phyloP scores from a whole-genome alignment of 2,888 invertebrate species.

The Gonocerus acuteangulatus region DNA sequence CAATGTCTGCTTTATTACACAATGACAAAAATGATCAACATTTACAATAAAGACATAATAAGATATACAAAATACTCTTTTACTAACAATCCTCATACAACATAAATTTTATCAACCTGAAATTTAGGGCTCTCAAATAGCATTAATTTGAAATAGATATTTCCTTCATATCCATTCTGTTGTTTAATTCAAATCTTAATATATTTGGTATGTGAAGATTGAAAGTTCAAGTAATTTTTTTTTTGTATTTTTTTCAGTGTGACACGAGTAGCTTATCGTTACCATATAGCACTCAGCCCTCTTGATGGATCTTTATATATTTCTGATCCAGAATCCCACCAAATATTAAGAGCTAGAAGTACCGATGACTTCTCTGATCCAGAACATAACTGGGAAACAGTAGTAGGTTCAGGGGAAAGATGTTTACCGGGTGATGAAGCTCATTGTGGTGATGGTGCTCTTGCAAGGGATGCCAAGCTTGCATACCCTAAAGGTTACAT shows the following conservation, averaged over 20 bases:
- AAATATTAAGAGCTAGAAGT: slow-evolving; percentile 79
- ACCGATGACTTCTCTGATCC: slow-evolving; percentile 75
- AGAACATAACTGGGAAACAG: slow-evolving; percentile 88
- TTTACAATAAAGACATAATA: no score
- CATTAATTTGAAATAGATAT: no score
- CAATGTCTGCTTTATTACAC: no score
- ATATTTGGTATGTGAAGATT: no score
- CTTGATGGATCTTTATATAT: slow-evolving; percentile 89
- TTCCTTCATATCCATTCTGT: no score
- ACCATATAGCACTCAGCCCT: slow-evolving; percentile 92
- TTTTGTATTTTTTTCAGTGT: slow-evolving; percentile 64
- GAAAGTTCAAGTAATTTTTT: not conserved
- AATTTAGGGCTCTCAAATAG: no score
- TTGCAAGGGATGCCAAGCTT: slow-evolving; percentile 85
- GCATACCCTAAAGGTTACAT: slow-evolving; percentile 86
- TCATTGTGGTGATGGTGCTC: slow-evolving; percentile 90
- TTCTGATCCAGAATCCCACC: slow-evolving; percentile 91
- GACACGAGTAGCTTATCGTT: slow-evolving; percentile 88
- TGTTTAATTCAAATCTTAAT: no score
- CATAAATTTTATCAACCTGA: no score
- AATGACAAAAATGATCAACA: no score
- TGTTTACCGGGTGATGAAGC: slow-evolving; percentile 89
- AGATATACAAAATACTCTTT: no score
- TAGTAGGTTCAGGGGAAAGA: slow-evolving; percentile 83
- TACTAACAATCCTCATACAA: no score